Evolutionary conservation across 2,113 vertebrate genomes (phyloP).

Genomic region (Scytalopus superciliaris): DNA sequence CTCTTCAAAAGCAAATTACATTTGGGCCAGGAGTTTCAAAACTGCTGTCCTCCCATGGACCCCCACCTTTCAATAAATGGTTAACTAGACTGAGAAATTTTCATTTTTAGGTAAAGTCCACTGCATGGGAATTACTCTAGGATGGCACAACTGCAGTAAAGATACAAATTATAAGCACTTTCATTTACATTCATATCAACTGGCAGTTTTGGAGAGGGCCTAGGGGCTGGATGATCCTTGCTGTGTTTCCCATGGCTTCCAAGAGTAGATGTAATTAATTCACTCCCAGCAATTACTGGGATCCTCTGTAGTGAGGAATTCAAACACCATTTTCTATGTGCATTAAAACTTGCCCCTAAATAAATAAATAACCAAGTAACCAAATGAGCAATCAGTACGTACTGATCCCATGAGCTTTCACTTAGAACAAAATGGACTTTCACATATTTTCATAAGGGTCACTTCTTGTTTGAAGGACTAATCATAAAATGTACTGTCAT

Average conservation of each 20-base stretch:
- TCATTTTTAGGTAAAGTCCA: not conserved
- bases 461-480: not conserved
- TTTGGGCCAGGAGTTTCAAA: not conserved
- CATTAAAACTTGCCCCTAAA: not conserved
- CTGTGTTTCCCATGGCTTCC: not conserved
- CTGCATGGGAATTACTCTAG: not conserved
- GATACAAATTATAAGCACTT: not conserved
- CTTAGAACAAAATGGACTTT: not conserved
- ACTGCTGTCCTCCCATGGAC: not conserved
- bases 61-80: not conserved
- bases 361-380: not conserved
- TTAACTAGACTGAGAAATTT: not conserved
- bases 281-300: not conserved
- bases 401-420: not conserved
- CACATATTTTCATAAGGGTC: not conserved
- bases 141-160: not conserved
- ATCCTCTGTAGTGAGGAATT: not conserved
- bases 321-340: not conserved
- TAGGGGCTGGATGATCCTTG: accelerated
- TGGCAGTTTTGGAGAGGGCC: not conserved
- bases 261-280: not conserved
- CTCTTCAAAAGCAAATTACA: not conserved
- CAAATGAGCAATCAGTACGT: not conserved
- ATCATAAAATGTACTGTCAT: not conserved
- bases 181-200: not conserved